Percentiles rank a stretch among this genome's conserved stretches.
phyloP scores from a whole-genome alignment of 1,140 invertebrate species.

The Drosophila pectinifera region DNA sequence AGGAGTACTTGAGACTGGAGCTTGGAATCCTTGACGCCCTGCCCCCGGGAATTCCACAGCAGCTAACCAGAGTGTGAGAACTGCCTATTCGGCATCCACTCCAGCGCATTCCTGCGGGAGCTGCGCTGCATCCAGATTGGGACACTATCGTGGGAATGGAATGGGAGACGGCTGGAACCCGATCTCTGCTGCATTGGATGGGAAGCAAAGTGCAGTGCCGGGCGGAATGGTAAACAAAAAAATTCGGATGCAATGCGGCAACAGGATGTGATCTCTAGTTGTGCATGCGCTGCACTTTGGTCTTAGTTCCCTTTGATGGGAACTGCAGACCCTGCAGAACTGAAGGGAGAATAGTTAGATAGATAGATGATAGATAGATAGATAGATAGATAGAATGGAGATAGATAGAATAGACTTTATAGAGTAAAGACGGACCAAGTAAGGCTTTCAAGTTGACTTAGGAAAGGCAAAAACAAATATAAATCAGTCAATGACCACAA shows the following conservation, averaged over 20 bases:
- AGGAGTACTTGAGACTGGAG: slow-evolving; percentile 9
- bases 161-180: slow-evolving; percentile 22
- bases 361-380: no score
- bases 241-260: slow-evolving; percentile 34
- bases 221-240: slow-evolving; percentile 33
- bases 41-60: background rate
- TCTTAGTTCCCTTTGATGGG: slow-evolving; percentile 3
- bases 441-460: no score
- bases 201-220: slow-evolving; percentile 29
- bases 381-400: no score
- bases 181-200: slow-evolving; percentile 13
- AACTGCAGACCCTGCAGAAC: slow-evolving; percentile 4
- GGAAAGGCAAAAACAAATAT: no score
- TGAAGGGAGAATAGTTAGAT: no score
- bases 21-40: slow-evolving; percentile 1
- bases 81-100: slow-evolving; percentile 31
- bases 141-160: slow-evolving; percentile 26
- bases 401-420: no score
- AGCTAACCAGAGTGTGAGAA: background rate
- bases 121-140: background rate
- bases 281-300: slow-evolving; percentile 28
- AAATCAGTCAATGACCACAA: no score
- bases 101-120: slow-evolving; percentile 25
- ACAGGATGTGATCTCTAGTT: slow-evolving; percentile 55
- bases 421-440: no score